Percentiles rank a stretch among this genome's conserved stretches.
These are phyloP conservation scores for Diabrotica undecimpunctata DNA, from an alignment of 1,140 invertebrate genomes.

Conservation along the genomic window DNA sequence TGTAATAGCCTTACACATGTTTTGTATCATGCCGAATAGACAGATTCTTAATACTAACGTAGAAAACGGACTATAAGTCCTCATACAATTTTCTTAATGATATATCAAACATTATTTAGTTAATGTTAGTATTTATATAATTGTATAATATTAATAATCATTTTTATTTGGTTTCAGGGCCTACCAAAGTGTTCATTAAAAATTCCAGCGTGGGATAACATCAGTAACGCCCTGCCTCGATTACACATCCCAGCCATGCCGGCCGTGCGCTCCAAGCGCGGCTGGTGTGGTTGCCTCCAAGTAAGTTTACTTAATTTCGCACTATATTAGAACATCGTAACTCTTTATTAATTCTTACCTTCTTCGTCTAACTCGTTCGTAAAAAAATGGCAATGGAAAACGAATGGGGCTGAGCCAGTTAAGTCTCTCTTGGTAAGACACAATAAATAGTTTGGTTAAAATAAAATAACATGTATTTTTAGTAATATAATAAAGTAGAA, in stretches of 20 bases:
- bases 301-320: constrained; percentile 42
- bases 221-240: constrained; percentile 47
- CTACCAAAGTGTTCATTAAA: constrained; percentile 46
- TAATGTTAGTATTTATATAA: not conserved
- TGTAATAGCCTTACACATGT: too few species aligned
- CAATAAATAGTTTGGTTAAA: too few species aligned
- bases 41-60: too few species aligned
- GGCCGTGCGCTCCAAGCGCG: constrained; percentile 54
- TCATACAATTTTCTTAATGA: too few species aligned
- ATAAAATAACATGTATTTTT: too few species aligned
- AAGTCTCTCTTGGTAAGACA: too few species aligned
- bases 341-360: not conserved
- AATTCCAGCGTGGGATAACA: constrained; percentile 45
- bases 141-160: not conserved
- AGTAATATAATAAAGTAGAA: too few species aligned
- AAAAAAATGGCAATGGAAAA: too few species aligned
- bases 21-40: too few species aligned
- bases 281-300: constrained; percentile 62
- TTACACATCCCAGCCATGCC: constrained; percentile 52
- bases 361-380: not conserved
- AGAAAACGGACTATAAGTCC: too few species aligned
- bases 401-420: too few species aligned
- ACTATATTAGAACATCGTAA: not conserved
- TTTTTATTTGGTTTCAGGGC: constrained; percentile 40
- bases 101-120: too few species aligned